phyloP scores from a whole-genome alignment of 2,797 vertebrate species.

The Epinephelus awoara region DNA sequence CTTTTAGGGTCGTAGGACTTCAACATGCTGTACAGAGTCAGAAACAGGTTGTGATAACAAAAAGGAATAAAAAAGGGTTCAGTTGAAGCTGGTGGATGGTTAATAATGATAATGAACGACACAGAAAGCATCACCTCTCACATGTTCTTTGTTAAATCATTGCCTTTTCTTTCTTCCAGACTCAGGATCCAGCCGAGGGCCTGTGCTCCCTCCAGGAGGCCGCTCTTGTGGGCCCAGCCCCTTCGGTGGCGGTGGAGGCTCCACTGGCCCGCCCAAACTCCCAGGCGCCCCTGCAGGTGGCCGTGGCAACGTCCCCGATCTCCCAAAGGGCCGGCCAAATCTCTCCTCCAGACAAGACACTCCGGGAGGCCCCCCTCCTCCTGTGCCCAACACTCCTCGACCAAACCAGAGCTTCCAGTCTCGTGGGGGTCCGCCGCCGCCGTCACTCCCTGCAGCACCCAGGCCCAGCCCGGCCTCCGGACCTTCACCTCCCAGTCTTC shows the following conservation, averaged over 20 bases:
- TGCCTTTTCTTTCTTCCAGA: conserved; percentile 81
- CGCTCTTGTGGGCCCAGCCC: conserved; percentile 87
- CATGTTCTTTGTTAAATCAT: too few species aligned
- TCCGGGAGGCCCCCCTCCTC: conserved; percentile 87
- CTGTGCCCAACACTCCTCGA: conserved; percentile 91
- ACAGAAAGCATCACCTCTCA: neutral
- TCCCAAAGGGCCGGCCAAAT: conserved; percentile 85
- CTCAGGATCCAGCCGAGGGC: conserved; percentile 85
- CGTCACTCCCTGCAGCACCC: conserved; percentile 77
- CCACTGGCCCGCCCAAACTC: conserved; percentile 80
- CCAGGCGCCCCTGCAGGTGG: conserved; percentile 78
- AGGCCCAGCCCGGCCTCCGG: conserved; percentile 64
- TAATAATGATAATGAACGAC: neutral
- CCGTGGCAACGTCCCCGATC: conserved; percentile 84
- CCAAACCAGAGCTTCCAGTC: conserved; percentile 81
- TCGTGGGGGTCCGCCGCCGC: conserved; percentile 84
- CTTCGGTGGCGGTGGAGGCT: conserved; percentile 73
- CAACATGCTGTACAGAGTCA: too few species aligned
- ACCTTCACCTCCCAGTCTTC: conserved; percentile 71
- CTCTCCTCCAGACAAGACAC: conserved; percentile 85
- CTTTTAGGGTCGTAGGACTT: too few species aligned
- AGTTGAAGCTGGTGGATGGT: too few species aligned
- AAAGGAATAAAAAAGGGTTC: too few species aligned
- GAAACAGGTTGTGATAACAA: too few species aligned
- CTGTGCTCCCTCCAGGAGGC: conserved; percentile 89